A percentile compares a stretch with the other conserved stretches of the same genome.
These are phyloP conservation scores for Myxocyprinus asiaticus DNA, from an alignment of 2,113 vertebrate species.

Conservation along the genomic window DNA sequence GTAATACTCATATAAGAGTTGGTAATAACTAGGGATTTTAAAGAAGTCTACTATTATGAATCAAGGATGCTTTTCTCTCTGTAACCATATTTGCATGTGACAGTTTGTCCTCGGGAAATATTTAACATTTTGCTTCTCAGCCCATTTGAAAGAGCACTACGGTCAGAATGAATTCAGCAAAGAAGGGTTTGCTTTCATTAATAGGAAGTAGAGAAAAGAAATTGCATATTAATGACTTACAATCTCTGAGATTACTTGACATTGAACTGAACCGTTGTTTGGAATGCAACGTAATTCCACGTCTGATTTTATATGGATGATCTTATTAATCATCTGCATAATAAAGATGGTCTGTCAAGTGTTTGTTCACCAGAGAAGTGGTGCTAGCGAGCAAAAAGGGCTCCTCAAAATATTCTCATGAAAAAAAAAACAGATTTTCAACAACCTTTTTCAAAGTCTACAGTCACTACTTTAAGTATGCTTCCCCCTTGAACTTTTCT, in stretches of 20 bases:
- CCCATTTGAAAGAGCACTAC: neutral
- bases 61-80: slow-evolving; percentile 11
- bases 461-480: too few species aligned
- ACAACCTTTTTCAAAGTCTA: too few species aligned
- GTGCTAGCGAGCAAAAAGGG: neutral
- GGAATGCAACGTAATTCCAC: neutral
- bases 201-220: neutral
- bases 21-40: slow-evolving; percentile 18
- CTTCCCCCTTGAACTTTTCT: too few species aligned
- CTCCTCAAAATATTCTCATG: neutral
- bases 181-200: neutral
- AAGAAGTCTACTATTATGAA: slow-evolving; percentile 13
- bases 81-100: slow-evolving; percentile 19
- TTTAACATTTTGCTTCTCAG: neutral
- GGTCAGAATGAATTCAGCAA: neutral
- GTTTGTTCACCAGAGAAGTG: neutral
- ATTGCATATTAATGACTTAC: neutral
- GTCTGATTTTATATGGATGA: neutral
- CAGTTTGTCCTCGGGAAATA: neutral
- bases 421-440: too few species aligned
- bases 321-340: neutral
- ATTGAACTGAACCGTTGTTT: slow-evolving; percentile 7
- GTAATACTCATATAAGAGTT: slow-evolving; percentile 1
- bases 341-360: slow-evolving; percentile 10
- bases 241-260: neutral